phyloP scores from a whole-genome alignment of 1,140 invertebrate genomes.

The Phortica variegata region DNA sequence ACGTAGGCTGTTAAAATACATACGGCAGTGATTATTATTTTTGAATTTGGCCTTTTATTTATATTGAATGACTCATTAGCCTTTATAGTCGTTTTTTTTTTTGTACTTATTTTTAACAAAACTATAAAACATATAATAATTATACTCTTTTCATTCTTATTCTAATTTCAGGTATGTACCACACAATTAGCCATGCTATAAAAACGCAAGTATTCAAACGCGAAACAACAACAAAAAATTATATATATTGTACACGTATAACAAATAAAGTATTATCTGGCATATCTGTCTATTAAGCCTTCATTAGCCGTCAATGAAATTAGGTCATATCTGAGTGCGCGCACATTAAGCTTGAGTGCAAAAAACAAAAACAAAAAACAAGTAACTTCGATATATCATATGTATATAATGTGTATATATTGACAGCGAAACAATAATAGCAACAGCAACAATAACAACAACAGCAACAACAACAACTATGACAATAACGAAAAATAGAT shows the following conservation, averaged over 20 bases:
- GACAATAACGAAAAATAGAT: not conserved
- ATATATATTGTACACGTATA: conserved; percentile 12
- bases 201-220: conserved; percentile 31
- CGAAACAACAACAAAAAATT: conserved; percentile 5
- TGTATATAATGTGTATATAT: conserved; percentile 13
- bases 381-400: conserved; percentile 14
- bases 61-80: too few species aligned
- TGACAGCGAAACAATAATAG: not conserved
- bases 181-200: not conserved
- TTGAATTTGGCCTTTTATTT: too few species aligned
- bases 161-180: conserved; percentile 37
- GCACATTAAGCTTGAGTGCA: conserved; percentile 16
- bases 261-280: not conserved
- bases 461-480: not conserved
- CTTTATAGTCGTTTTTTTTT: too few species aligned
- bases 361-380: not conserved
- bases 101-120: too few species aligned
- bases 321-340: conserved; percentile 33
- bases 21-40: too few species aligned
- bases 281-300: conserved; percentile 24
- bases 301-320: conserved; percentile 27
- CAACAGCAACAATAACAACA: not conserved
- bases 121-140: too few species aligned
- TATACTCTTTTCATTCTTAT: conserved; percentile 3
- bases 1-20: too few species aligned